Conservation (phyloP, 2,113 vertebrate genomes). For the Solea senegalensis region DNA sequence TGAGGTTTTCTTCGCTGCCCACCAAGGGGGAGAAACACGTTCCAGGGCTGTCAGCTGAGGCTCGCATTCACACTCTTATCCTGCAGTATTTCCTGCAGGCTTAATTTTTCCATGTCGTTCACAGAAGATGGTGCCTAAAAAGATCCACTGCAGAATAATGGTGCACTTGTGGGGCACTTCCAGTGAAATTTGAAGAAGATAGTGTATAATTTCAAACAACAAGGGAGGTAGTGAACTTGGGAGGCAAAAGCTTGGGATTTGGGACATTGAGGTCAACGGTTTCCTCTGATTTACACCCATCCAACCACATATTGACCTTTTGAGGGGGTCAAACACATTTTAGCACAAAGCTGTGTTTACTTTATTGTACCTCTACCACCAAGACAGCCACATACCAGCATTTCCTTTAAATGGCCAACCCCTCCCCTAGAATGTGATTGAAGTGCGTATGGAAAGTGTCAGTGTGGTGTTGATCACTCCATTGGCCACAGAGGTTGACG, state of each 20-base stretch:
- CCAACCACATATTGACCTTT: slow-evolving; percentile 25
- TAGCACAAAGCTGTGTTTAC: slow-evolving; percentile 55
- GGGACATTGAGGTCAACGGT: slow-evolving; percentile 26
- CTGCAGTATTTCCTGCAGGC: slow-evolving; percentile 47
- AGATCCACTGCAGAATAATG: slow-evolving; percentile 6
- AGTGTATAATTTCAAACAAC: slow-evolving; percentile 13
- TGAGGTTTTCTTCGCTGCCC: slow-evolving; percentile 59
- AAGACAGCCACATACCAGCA: slow-evolving; percentile 10
- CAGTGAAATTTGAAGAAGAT: slow-evolving; percentile 4
- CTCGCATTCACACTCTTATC: slow-evolving; percentile 37
- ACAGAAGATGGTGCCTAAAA: slow-evolving; percentile 26
- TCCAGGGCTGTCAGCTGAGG: slow-evolving; percentile 62
- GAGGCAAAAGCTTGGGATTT: slow-evolving; percentile 13
- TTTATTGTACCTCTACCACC: slow-evolving; percentile 11
- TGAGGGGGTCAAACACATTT: slow-evolving; percentile 23
- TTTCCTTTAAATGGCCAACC: background rate
- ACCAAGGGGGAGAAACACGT: slow-evolving; percentile 50
- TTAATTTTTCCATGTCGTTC: slow-evolving; percentile 21
- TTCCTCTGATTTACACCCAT: slow-evolving; percentile 7
- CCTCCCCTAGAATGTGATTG: slow-evolving; percentile 14
- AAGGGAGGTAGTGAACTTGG: slow-evolving; percentile 2
- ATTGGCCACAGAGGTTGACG: slow-evolving; percentile 10
- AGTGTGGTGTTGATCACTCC: slow-evolving; percentile 53
- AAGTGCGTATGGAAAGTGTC: slow-evolving; percentile 50
- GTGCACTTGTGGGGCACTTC: slow-evolving; percentile 1